phyloP scores from a whole-genome alignment of 2,113 vertebrate genomes.

The Atherinomorus stipes region DNA sequence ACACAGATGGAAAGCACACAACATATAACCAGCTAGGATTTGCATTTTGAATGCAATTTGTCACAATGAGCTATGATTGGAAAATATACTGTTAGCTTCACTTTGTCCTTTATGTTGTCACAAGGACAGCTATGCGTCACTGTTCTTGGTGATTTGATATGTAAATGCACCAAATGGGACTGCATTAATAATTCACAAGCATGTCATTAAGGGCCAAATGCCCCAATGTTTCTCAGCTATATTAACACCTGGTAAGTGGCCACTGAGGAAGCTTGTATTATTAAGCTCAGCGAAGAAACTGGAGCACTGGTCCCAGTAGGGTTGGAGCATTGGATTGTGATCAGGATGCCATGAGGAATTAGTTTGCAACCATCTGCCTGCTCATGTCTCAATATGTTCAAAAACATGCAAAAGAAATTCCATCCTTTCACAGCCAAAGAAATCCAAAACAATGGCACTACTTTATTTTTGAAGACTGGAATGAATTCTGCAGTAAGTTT shows the following conservation, averaged over 20 bases:
- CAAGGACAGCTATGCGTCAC: not conserved
- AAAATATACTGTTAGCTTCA: conserved; percentile 3
- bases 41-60: conserved; percentile 10
- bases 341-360: conserved; percentile 62
- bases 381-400: conserved; percentile 57
- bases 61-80: conserved; percentile 4
- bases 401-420: conserved; percentile 28
- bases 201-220: conserved; percentile 42
- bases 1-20: conserved; percentile 29
- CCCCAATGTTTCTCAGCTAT: conserved; percentile 39
- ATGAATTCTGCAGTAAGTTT: too few relatives aligned
- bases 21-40: conserved; percentile 24
- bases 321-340: conserved; percentile 59
- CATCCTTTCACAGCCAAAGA: not conserved
- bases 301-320: conserved; percentile 64
- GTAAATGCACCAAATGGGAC: conserved; percentile 48
- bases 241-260: conserved; percentile 61
- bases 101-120: not conserved
- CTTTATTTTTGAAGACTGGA: too few relatives aligned
- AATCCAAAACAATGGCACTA: conserved; percentile 3
- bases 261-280: conserved; percentile 43
- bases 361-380: conserved; percentile 69
- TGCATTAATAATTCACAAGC: conserved; percentile 62
- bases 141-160: conserved; percentile 26
- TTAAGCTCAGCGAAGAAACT: conserved; percentile 59